Evolutionary conservation across 2,113 vertebrate species (phyloP).

Genomic region (Puma concolor): DNA sequence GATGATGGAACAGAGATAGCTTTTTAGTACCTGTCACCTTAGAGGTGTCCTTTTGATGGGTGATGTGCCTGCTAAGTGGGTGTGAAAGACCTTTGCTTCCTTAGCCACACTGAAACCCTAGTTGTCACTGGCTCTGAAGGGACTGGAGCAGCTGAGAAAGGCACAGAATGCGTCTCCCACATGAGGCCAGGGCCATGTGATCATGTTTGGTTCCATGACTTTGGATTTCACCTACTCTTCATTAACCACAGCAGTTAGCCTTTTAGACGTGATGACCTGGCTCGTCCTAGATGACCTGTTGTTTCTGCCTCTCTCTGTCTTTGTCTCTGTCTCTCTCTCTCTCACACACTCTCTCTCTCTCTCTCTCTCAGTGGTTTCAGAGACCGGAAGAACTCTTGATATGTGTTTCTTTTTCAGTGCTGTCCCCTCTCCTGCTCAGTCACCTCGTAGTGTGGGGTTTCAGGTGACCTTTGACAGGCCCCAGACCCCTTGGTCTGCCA

Average conservation of each 20-base stretch:
- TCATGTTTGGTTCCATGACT: neutral
- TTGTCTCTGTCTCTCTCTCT: neutral
- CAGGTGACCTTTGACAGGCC: neutral
- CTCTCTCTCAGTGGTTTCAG: neutral
- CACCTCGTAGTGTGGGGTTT: neutral
- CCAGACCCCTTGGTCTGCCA: neutral
- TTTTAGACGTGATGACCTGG: neutral
- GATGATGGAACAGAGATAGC: conserved; percentile 24
- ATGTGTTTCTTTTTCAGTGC: neutral
- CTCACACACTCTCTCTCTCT: too few species aligned
- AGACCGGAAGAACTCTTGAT: neutral
- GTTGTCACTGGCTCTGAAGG: conserved; percentile 47
- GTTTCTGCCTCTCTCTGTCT: neutral
- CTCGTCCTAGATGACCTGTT: neutral
- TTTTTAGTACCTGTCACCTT: conserved; percentile 6
- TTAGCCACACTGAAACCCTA: conserved; percentile 24
- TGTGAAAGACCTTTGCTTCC: conserved; percentile 74
- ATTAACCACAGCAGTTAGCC: neutral
- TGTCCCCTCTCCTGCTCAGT: neutral
- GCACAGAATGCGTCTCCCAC: neutral
- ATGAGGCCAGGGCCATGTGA: neutral
- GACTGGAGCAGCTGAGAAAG: neutral
- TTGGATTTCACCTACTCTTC: neutral
- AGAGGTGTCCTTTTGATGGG: conserved; percentile 53
- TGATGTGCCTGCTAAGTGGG: conserved; percentile 62